A percentile compares a stretch with the other conserved stretches of the same genome.
Conservation (phyloP, 2,113 vertebrate genomes). For the Vimba vimba region DNA sequence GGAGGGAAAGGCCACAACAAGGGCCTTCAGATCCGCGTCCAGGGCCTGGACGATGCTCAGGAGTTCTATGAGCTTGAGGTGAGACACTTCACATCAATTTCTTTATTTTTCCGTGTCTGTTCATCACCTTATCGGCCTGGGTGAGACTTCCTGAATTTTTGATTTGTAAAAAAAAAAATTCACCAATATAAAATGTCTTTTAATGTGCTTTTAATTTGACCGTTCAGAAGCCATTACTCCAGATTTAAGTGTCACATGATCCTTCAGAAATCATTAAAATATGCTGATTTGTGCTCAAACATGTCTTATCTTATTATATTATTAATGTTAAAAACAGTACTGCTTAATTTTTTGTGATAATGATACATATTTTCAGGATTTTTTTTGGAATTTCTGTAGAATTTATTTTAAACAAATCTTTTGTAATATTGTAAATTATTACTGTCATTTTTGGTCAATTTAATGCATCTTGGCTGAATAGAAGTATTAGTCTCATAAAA, state of each 20-base stretch:
- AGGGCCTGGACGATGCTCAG: conserved; percentile 85
- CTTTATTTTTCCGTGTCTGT: not conserved
- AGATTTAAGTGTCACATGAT: not conserved
- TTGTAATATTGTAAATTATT: too few species aligned
- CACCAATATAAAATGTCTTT: not conserved
- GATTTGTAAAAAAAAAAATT: too few species aligned
- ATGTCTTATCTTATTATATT: not conserved
- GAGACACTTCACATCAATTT: conserved; percentile 58
- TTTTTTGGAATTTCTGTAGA: too few species aligned
- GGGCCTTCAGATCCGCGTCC: conserved; percentile 79
- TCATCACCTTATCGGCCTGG: not conserved
- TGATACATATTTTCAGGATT: too few species aligned
- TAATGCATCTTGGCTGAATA: too few species aligned
- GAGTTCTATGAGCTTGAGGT: conserved; percentile 88
- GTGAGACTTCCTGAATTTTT: not conserved
- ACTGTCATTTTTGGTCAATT: too few species aligned
- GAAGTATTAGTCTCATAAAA: too few species aligned
- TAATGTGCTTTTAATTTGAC: not conserved
- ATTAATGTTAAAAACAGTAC: not conserved
- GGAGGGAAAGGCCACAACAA: conserved; percentile 65
- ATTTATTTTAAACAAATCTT: too few species aligned
- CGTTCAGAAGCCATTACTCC: not conserved
- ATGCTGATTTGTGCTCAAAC: not conserved
- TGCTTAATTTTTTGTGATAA: too few species aligned
- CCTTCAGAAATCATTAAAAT: too few species aligned